Percentiles rank a stretch among this genome's conserved stretches.
These are phyloP conservation scores for Dendronephthya gigantea DNA, from an alignment of 64 coral and sea anemone species.

Conservation along the genomic window DNA sequence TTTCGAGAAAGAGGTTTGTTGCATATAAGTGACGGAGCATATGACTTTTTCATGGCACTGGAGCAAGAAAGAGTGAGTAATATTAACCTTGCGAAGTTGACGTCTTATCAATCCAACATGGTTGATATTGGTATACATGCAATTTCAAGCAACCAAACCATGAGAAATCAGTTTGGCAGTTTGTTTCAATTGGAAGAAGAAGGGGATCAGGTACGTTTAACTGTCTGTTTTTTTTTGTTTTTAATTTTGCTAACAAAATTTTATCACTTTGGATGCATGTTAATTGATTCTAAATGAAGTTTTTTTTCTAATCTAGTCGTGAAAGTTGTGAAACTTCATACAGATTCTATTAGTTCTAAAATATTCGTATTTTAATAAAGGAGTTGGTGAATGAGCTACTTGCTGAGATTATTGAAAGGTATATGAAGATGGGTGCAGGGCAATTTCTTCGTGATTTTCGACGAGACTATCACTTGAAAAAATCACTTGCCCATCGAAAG, in stretches of 20 bases:
- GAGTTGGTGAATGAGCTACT: slow-evolving; percentile 14
- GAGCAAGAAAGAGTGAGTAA: background rate
- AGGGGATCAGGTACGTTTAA: background rate
- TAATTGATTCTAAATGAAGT: too few relatives aligned
- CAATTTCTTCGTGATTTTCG: slow-evolving; percentile 28
- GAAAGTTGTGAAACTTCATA: too few relatives aligned
- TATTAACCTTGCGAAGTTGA: background rate
- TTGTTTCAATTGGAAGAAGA: background rate
- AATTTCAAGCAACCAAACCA: background rate
- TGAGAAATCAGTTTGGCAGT: background rate
- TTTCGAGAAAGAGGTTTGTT: too few relatives aligned
- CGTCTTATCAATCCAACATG: background rate
- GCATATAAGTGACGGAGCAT: too few relatives aligned
- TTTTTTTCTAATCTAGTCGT: too few relatives aligned
- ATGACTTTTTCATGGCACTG: background rate
- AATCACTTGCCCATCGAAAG: slow-evolving; percentile 32
- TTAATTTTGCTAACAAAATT: too few relatives aligned
- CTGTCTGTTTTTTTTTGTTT: too few relatives aligned
- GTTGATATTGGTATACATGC: background rate
- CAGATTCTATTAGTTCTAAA: too few relatives aligned
- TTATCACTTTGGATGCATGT: too few relatives aligned
- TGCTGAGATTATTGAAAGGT: background rate
- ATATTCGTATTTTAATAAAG: too few relatives aligned
- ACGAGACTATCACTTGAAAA: background rate
- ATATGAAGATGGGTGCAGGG: slow-evolving; percentile 48